These are phyloP conservation scores for Spheniscus mendiculus DNA, from an alignment of 2,113 vertebrate species.

Conservation along the genomic window DNA sequence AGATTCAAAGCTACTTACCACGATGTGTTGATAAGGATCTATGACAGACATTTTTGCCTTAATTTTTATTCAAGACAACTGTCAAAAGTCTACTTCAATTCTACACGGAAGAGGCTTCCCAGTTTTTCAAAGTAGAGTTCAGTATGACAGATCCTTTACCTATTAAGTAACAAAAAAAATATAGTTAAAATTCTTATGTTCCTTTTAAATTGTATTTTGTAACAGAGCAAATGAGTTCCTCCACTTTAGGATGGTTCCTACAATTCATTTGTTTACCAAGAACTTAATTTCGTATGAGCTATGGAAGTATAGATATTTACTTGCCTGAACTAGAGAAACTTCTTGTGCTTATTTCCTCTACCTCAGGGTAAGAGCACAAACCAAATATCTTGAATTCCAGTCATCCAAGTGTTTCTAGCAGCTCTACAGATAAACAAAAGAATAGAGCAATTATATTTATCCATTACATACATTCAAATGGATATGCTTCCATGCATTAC, in stretches of 20 bases:
- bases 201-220: not conserved
- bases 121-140: not conserved
- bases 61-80: not conserved
- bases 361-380: not conserved
- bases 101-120: not conserved
- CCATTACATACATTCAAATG: not conserved
- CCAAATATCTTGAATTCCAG: not conserved
- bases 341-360: not conserved
- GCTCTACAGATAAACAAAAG: not conserved
- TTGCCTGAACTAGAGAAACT: not conserved
- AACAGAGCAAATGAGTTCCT: not conserved
- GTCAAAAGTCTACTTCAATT: not conserved
- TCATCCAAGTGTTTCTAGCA: not conserved
- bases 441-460: not conserved
- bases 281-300: not conserved
- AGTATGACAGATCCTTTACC: constrained; percentile 14
- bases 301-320: not conserved
- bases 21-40: constrained; percentile 90
- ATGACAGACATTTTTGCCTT: constrained; percentile 82
- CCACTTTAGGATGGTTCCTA: not conserved
- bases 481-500: not conserved
- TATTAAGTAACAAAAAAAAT: not conserved
- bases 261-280: not conserved
- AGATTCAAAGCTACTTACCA: constrained; percentile 81
- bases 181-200: not conserved